Conservation (phyloP, 64 coral and sea anemone genomes). For the Acropora tenuis region DNA sequence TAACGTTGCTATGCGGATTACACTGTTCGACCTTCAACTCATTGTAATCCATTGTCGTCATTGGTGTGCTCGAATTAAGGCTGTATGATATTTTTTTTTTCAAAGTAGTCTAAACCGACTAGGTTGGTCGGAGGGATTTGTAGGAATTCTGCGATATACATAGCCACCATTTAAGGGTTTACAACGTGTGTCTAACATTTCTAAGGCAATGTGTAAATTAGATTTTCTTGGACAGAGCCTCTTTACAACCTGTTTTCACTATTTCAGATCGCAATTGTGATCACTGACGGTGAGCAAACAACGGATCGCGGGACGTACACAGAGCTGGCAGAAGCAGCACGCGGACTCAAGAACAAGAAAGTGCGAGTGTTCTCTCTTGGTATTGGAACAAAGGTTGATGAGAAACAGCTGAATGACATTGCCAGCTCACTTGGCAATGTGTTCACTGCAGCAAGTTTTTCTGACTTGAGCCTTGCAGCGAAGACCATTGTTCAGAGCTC, state of each 20-base stretch:
- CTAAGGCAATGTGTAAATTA: too few species aligned
- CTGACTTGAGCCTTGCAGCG: slow-evolving; percentile 19
- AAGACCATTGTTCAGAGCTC: slow-evolving; percentile 48
- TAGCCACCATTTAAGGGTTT: too few species aligned
- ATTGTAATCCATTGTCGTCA: too few species aligned
- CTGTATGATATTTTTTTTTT: too few species aligned
- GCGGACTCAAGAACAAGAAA: slow-evolving; percentile 45
- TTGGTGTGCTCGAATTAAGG: too few species aligned
- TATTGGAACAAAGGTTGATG: slow-evolving; percentile 40
- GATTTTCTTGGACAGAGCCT: too few species aligned
- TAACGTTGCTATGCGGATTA: too few species aligned
- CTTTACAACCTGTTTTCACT: neutral
- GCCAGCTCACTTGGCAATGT: slow-evolving; percentile 34
- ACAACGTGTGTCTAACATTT: too few species aligned
- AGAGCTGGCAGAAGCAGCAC: slow-evolving; percentile 29
- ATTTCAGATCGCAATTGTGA: slow-evolving; percentile 65
- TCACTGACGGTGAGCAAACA: slow-evolving; percentile 59
- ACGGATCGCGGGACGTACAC: slow-evolving; percentile 28
- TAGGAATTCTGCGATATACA: too few species aligned
- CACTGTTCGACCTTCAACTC: too few species aligned
- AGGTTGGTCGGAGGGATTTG: too few species aligned
- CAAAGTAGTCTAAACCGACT: too few species aligned
- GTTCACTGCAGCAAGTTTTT: slow-evolving; percentile 35
- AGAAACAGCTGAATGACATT: slow-evolving; percentile 28
- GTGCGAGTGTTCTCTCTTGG: slow-evolving; percentile 59